phyloP scores from a whole-genome alignment of 1,140 invertebrate species.

The Drosophila yakuba region DNA sequence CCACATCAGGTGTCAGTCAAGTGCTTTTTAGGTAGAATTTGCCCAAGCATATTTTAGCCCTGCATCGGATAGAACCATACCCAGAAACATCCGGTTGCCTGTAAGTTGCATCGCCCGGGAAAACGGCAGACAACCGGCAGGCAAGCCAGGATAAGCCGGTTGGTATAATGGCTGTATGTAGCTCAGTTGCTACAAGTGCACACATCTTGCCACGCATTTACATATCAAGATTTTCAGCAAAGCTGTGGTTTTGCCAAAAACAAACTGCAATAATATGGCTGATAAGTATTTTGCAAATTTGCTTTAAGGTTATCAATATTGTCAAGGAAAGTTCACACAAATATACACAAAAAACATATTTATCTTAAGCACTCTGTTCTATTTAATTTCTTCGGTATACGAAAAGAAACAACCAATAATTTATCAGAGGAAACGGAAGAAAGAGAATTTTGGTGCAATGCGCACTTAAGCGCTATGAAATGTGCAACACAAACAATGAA shows the following conservation, averaged over 20 bases:
- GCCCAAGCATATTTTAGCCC: conserved; percentile 47
- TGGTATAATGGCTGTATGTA: conserved; percentile 8
- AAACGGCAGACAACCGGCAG: conserved; percentile 10
- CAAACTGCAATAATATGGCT: conserved; percentile 6
- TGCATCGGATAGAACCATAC: conserved; percentile 33
- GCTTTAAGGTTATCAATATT: not conserved
- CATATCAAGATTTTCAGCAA: conserved; percentile 45
- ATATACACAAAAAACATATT: not conserved
- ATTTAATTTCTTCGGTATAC: not conserved
- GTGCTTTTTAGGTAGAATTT: conserved; percentile 27
- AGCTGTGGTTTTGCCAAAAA: conserved; percentile 9
- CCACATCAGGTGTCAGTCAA: conserved; percentile 32
- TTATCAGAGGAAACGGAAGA: conserved; percentile 16
- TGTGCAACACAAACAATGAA: conserved; percentile 30
- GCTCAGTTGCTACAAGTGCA: conserved; percentile 7
- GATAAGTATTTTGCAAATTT: not conserved
- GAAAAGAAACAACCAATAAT: conserved; percentile 6
- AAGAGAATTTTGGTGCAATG: conserved; percentile 4
- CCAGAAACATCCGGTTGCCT: conserved; percentile 19
- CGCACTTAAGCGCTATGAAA: conserved; percentile 15
- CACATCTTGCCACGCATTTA: conserved; percentile 46
- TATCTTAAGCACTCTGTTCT: not conserved
- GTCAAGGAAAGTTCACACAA: not conserved
- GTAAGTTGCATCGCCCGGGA: conserved; percentile 2
- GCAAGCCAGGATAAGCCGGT: conserved; percentile 3